Evolutionary conservation across 2,797 vertebrate genomes (phyloP).

Genomic region (Xenops minutus): DNA sequence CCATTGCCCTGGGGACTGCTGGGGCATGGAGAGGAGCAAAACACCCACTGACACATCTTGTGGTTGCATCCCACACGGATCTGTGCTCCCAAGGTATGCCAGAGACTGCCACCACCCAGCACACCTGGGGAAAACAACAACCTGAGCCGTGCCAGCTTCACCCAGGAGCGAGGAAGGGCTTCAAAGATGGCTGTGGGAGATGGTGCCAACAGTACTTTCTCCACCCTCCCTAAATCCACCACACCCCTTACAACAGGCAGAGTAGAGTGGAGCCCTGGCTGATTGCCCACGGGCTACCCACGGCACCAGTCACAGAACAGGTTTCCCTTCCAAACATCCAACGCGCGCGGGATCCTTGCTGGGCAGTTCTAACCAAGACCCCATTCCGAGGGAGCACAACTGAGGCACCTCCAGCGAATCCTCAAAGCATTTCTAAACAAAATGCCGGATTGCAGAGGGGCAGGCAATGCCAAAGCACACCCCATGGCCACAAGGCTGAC

Average conservation of each 20-base stretch:
- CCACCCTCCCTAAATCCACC: not conserved
- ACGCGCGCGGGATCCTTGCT: fast-evolving
- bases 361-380: not conserved
- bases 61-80: not conserved
- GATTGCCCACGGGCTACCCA: not conserved
- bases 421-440: not conserved
- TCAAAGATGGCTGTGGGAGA: not conserved
- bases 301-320: not conserved
- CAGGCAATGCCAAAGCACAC: not conserved
- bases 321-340: not conserved
- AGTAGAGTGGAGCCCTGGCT: not conserved
- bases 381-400: not conserved
- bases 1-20: not conserved
- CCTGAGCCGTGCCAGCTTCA: not conserved
- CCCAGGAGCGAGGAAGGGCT: not conserved
- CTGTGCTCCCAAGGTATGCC: not conserved
- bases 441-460: fast-evolving
- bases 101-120: not conserved
- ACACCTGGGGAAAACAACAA: not conserved
- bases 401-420: not conserved
- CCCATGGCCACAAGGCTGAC: not conserved
- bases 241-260: not conserved
- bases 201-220: not conserved
- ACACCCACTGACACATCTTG: not conserved
- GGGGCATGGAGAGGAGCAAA: not conserved